Evolutionary conservation across 2,797 vertebrate species (phyloP).

Genomic region (Craterocephalus amniculus): DNA sequence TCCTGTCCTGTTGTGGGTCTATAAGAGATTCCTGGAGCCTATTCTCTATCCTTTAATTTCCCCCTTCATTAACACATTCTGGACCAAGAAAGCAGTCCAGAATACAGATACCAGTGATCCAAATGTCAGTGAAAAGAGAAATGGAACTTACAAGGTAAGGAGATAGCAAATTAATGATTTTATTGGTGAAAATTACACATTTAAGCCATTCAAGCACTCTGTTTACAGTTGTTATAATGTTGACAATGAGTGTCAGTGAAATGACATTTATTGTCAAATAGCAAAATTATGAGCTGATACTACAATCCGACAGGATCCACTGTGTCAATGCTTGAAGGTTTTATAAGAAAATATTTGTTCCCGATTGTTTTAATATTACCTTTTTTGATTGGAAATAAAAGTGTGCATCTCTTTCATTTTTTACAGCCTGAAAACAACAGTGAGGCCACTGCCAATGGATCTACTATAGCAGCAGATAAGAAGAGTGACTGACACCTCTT

Average conservation of each 20-base stretch:
- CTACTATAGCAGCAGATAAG: slow-evolving; percentile 80
- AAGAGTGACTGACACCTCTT: slow-evolving; percentile 83
- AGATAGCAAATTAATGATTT: neutral
- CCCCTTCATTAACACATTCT: slow-evolving; percentile 86
- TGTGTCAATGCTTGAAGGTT: neutral
- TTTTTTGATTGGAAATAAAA: neutral
- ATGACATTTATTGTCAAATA: neutral
- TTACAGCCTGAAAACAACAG: slow-evolving; percentile 78
- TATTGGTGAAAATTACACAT: neutral
- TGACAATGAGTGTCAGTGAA: neutral
- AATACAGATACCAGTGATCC: slow-evolving; percentile 56
- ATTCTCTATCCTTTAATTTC: slow-evolving; percentile 90
- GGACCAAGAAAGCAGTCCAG: slow-evolving; percentile 83
- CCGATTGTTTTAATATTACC: neutral
- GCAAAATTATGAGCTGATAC: neutral
- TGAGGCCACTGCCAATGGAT: slow-evolving; percentile 61
- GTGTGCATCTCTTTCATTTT: slow-evolving; percentile 20
- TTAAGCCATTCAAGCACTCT: no score
- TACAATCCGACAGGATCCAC: neutral
- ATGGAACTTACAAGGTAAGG: slow-evolving; percentile 73
- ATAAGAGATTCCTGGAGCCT: slow-evolving; percentile 95
- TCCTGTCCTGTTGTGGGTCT: slow-evolving; percentile 94
- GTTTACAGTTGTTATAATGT: neutral
- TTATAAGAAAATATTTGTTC: neutral
- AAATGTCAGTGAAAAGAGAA: slow-evolving; percentile 57